Evolutionary conservation across 2,888 invertebrate species (phyloP), one percentile per base, ranked within the genome.

Genomic region (Hedychridium roseum): DNA sequence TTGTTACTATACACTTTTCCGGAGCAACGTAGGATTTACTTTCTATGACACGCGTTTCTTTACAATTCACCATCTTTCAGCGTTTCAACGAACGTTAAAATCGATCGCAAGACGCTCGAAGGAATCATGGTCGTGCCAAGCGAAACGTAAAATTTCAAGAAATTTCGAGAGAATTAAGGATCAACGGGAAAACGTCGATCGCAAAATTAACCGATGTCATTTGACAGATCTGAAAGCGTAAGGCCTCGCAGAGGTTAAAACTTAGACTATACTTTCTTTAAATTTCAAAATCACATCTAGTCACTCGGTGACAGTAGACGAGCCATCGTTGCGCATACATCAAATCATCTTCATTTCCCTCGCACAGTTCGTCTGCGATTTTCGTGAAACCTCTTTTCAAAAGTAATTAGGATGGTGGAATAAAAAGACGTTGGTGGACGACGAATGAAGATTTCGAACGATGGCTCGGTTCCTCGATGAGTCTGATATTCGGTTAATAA

Each of bases 201-300:
- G 58, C 57, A 3, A 12, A 27, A 27, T 12, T n/a, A n/a, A 11
- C 14, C n/a, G 18, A n/a, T 20, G 27, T 7, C 5, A 12, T 17
- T 36, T 36, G 18, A 17, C 36, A 7, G 20, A 60, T 57, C 50
- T 45, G 54, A 41, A 50, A 52, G 40, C 57, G 50, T 64, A 64
- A 64, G 64, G 64, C 64, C 64, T 64, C 64, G 45, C 50, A 60
- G 59, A 48, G 43, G 34, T 60, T 43, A 52, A 35, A 65, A 62
- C 47, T 64, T 65, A 55, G 56, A 53, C 57, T 63, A 66, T 48
- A 64, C 51, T 60, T 64, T 60, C 63, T 51, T 31, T 49, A 39
- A 51, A 39, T 65, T 65, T 49, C 45, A 49, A 49, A 39, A 55
- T 64, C 59, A 64, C 66, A 62, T 47, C 36, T 28, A 26, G 30